A percentile compares a stretch with the other conserved stretches of the same genome.
Evolutionary conservation across 2,113 vertebrate species (phyloP).

Genomic region (Tursiops truncatus): DNA sequence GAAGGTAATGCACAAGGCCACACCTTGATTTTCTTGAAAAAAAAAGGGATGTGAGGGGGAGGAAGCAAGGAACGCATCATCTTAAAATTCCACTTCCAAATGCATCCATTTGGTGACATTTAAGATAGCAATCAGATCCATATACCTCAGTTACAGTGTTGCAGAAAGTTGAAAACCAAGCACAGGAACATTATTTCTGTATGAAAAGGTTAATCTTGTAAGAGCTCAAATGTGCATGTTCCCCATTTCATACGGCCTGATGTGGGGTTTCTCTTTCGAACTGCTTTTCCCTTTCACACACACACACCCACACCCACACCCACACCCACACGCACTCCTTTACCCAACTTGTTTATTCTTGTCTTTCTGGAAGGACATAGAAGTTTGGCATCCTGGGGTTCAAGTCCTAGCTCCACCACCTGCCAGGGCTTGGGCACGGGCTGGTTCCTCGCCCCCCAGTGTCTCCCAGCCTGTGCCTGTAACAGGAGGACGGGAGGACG

Average conservation of each 20-base stretch:
- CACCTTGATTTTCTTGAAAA: not conserved
- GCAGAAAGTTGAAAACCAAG: not conserved
- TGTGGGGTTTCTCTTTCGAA: fast-evolving
- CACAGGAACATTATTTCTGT: not conserved
- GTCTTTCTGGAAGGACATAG: not conserved
- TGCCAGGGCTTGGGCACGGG: not conserved
- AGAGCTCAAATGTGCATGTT: fast-evolving
- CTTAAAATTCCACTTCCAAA: not conserved
- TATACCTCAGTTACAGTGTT: fast-evolving
- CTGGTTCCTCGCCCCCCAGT: no score
- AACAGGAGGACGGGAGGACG: fast-evolving
- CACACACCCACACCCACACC: no score
- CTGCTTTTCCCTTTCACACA: not conserved
- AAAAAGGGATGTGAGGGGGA: not conserved
- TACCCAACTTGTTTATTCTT: not conserved
- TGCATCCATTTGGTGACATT: not conserved
- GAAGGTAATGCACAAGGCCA: not conserved
- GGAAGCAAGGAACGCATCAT: not conserved
- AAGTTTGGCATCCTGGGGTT: not conserved
- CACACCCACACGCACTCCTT: not conserved
- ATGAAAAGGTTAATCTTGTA: not conserved
- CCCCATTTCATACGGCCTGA: not conserved
- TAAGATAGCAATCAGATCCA: not conserved
- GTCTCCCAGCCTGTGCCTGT: fast-evolving
- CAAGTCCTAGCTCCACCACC: not conserved